Conservation (phyloP, 2,113 vertebrate species). For the Epinephelus fuscoguttatus region DNA sequence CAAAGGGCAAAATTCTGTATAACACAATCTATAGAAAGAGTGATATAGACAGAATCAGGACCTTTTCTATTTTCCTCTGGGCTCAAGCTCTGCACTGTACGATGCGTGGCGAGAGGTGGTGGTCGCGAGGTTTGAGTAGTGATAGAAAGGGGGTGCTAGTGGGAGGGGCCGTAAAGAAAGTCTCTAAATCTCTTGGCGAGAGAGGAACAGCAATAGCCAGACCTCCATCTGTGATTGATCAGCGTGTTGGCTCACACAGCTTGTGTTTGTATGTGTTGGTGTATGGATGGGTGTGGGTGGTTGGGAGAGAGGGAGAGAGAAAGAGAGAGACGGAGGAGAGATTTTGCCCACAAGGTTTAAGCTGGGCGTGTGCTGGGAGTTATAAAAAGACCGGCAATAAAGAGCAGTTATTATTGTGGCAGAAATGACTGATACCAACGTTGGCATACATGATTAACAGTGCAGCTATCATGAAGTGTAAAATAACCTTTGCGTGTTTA, state of each 20-base stretch:
- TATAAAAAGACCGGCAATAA: slow-evolving; percentile 90
- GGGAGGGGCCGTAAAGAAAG: slow-evolving; percentile 49
- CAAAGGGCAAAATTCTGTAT: background rate
- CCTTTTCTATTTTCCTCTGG: slow-evolving; percentile 6
- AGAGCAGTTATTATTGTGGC: slow-evolving; percentile 80
- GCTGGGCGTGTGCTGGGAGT: slow-evolving; percentile 76
- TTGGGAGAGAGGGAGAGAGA: slow-evolving; percentile 45
- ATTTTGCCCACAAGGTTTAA: slow-evolving; percentile 76
- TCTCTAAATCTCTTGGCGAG: slow-evolving; percentile 61
- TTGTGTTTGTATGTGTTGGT: slow-evolving; percentile 54
- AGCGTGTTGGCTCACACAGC: slow-evolving; percentile 69
- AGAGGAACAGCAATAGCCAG: slow-evolving; percentile 68
- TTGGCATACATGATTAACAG: slow-evolving; percentile 40
- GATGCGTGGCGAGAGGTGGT: slow-evolving; percentile 23
- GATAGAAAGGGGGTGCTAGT: slow-evolving; percentile 42
- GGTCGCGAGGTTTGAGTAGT: slow-evolving; percentile 33
- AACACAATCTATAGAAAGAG: background rate
- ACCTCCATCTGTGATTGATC: slow-evolving; percentile 84
- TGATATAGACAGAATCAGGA: background rate
- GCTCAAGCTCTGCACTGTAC: slow-evolving; percentile 5
- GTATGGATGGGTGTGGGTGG: slow-evolving; percentile 69
- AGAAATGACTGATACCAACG: slow-evolving; percentile 69
- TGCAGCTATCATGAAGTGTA: slow-evolving; percentile 27
- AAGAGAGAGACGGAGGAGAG: slow-evolving; percentile 50
- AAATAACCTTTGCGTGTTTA: slow-evolving; percentile 47